phyloP scores from a whole-genome alignment of 2,888 invertebrate species.

The Caenorhabditis afra region DNA sequence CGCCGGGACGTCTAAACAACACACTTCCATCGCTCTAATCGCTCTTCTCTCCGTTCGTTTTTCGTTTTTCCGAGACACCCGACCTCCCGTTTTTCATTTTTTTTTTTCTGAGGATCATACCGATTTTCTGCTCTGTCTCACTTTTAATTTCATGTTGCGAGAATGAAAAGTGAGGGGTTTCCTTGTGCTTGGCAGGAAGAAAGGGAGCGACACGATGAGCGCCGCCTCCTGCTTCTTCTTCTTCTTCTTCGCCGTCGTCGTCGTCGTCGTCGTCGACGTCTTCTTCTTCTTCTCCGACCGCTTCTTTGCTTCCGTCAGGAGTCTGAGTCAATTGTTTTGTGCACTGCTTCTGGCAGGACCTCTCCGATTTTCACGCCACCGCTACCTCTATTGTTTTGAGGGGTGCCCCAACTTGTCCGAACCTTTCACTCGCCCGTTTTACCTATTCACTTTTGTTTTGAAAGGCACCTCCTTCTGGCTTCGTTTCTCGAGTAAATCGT shows the following conservation, averaged over 20 bases:
- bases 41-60: slow-evolving; percentile 15
- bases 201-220: slow-evolving; percentile 51
- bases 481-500: too few relatives aligned
- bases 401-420: slow-evolving; percentile 36
- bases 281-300: not conserved
- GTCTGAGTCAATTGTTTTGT: slow-evolving; percentile 59
- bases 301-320: slow-evolving; percentile 52
- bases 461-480: slow-evolving; percentile 4
- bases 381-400: slow-evolving; percentile 54
- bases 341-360: slow-evolving; percentile 41
- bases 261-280: too few relatives aligned
- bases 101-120: slow-evolving; percentile 7
- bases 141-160: slow-evolving; percentile 59
- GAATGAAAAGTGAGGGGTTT: slow-evolving; percentile 59
- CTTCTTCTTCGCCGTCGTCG: too few relatives aligned
- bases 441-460: slow-evolving; percentile 32
- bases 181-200: slow-evolving; percentile 47
- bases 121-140: slow-evolving; percentile 55
- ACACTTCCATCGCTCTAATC: slow-evolving; percentile 28
- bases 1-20: slow-evolving; percentile 39
- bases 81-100: slow-evolving; percentile 3
- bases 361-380: slow-evolving; percentile 59
- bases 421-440: slow-evolving; percentile 21
- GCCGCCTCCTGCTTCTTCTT: slow-evolving; percentile 35
- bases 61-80: slow-evolving; percentile 16